Percentiles rank a stretch among this genome's conserved stretches.
These are phyloP conservation scores for Trisateles emortualis DNA, from an alignment of 2,888 invertebrate species.

Conservation along the genomic window DNA sequence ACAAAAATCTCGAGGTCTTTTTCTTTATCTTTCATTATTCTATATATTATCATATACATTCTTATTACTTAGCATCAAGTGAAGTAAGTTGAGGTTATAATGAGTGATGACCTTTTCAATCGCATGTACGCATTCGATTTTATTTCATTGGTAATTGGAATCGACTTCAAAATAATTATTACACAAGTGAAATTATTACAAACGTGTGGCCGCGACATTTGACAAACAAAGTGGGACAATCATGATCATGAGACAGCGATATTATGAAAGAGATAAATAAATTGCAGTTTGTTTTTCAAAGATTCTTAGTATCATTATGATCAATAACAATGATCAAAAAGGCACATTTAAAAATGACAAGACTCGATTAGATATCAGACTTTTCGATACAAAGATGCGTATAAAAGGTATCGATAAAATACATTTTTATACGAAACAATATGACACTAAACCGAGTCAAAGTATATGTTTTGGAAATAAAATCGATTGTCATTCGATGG, in stretches of 20 bases:
- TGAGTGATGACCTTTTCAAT: no score
- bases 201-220: no score
- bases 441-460: constrained; percentile 52
- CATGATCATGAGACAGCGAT: background rate
- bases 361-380: constrained; percentile 31
- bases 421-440: constrained; percentile 45
- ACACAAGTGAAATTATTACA: no score
- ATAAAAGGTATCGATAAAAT: constrained; percentile 43
- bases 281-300: background rate
- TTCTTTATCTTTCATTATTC: no score
- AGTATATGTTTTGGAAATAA: constrained; percentile 62
- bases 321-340: constrained; percentile 20
- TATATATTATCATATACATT: no score
- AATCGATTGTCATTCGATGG: constrained; percentile 64
- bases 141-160: no score
- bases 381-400: constrained; percentile 31
- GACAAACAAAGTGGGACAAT: background rate
- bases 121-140: no score
- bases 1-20: no score
- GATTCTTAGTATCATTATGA: constrained; percentile 18
- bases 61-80: no score
- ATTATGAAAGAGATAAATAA: background rate
- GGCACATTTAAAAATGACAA: constrained; percentile 25
- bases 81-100: no score
- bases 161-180: no score